phyloP scores from a whole-genome alignment of 2,888 invertebrate genomes.

The Yponomeuta malinellus region DNA sequence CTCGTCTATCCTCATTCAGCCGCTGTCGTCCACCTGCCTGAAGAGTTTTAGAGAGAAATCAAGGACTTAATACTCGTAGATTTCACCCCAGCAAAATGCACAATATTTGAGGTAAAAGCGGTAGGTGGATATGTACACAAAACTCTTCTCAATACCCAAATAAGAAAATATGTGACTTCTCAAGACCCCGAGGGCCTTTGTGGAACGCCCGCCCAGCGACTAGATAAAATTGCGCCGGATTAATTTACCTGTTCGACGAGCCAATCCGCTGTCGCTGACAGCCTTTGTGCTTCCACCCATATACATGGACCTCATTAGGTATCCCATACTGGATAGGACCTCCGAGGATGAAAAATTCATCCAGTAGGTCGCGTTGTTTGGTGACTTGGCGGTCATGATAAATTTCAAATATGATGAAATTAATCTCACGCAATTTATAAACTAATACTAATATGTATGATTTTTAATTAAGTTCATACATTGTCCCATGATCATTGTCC shows the following conservation, averaged over 20 bases:
- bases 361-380: background rate
- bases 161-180: background rate
- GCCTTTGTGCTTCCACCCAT: slow-evolving; percentile 43
- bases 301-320: slow-evolving; percentile 42
- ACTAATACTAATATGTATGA: too few relatives aligned
- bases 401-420: too few relatives aligned
- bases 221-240: slow-evolving; percentile 59
- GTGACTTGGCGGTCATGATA: background rate
- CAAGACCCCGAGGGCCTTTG: slow-evolving; percentile 22
- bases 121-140: too few relatives aligned
- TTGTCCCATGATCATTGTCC: too few relatives aligned
- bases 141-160: background rate
- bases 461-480: too few relatives aligned
- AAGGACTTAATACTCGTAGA: too few relatives aligned
- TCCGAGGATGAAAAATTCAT: background rate
- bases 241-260: slow-evolving; percentile 56
- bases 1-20: too few relatives aligned
- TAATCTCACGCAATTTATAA: too few relatives aligned
- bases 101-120: too few relatives aligned
- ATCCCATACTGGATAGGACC: slow-evolving; percentile 18
- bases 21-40: too few relatives aligned
- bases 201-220: slow-evolving; percentile 28
- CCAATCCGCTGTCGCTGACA: slow-evolving; percentile 49
- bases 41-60: too few relatives aligned
- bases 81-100: too few relatives aligned